Base-by-base conservation (phyloP, 2,113 vertebrate species). In the Eclectus roratus region DNA sequence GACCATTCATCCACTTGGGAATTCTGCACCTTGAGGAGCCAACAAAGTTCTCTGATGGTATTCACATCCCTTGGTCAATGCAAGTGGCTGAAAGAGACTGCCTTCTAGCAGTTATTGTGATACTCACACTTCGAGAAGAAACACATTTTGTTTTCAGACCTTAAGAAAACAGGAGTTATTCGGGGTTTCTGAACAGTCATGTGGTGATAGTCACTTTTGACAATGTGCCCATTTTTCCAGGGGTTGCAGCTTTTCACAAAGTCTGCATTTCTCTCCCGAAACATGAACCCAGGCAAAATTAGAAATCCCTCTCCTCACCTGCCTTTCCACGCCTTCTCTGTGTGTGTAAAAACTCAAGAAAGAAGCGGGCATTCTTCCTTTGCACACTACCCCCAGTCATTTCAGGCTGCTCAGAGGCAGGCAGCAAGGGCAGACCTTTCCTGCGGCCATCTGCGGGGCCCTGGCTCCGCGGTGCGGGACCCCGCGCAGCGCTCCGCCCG, bases 401-500 rank as follows among this genome's bases (percentile, higher is more conserved):
- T 3, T 4, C 1, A 20, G 84, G 29, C 50, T 8, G 44, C 49
- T 13, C 0, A 0, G n/a, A 7, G 6, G 61, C 50, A 27, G 25
- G 9, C 2, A 2, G 16, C 47, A 5, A 43, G 4, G 14, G 7
- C 44, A 6, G 39, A 0, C 15, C 56, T 1, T 7, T 0, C 21
- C 58, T 1, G 24, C n/a, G 3, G 63, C 52, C 29, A 2, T 3
- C 3, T 0, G 58, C 44, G 12, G 25, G 6, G 0, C n/a, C 24
- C 47, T 0, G 23, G 29, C 72, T 47, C 11, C 58, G 31, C 73
- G 73, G 11, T 49, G 64, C 24, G 47, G 41, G 29, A n/a, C 39
- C 49, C 47, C 6, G 53, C 53, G 29, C 29, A 55, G 39, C 56
- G 11, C 31, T 10, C 33, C 52, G 24, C 70, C 33, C 9, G 33